Conservation (phyloP, 2,797 vertebrate genomes). For the Clarias laeviceps region DNA sequence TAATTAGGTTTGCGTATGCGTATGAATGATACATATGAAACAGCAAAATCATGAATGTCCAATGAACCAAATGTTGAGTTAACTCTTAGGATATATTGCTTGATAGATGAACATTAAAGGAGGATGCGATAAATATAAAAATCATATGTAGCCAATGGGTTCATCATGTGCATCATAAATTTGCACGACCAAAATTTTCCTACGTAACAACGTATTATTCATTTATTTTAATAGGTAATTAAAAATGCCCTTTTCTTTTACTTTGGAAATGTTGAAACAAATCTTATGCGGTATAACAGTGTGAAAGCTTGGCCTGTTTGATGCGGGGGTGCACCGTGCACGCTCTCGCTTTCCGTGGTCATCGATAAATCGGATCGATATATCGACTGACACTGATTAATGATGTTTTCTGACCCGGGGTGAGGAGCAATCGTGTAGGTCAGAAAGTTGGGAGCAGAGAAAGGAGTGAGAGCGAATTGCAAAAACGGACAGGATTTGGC, state of each 20-base stretch:
- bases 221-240: background rate
- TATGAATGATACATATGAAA: background rate
- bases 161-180: background rate
- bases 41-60: background rate
- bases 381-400: constrained; percentile 85
- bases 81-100: background rate
- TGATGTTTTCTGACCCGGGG: constrained; percentile 68
- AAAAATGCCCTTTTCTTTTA: background rate
- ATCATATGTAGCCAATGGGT: background rate
- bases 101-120: background rate
- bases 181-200: background rate
- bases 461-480: constrained; percentile 22
- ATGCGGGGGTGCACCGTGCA: constrained; percentile 68
- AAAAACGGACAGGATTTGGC: constrained; percentile 31
- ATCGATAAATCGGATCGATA: constrained; percentile 80
- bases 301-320: constrained; percentile 50
- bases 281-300: background rate
- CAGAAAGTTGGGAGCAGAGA: constrained; percentile 72
- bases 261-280: constrained; percentile 9
- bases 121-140: background rate
- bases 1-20: background rate
- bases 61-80: background rate
- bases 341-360: constrained; percentile 74
- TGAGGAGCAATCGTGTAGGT: constrained; percentile 63
- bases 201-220: background rate